These are phyloP conservation scores for Oppia nitens DNA, from an alignment of 1,140 invertebrate species.

Conservation along the genomic window DNA sequence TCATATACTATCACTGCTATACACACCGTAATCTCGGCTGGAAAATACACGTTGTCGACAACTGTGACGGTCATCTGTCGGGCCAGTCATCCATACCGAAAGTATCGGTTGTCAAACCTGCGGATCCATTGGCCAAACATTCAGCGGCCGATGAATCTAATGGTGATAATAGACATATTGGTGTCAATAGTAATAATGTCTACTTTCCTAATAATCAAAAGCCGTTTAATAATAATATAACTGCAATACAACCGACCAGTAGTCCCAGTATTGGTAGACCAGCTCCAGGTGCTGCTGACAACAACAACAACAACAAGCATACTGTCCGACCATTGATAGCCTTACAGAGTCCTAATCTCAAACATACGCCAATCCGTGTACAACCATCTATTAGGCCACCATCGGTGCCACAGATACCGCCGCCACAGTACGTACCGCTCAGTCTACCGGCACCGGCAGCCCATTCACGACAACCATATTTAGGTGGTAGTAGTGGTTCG, in stretches of 20 bases:
- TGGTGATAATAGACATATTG: neutral
- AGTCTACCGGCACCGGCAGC: no score
- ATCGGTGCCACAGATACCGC: no score
- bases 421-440: no score
- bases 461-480: no score
- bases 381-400: slow-evolving; percentile 1
- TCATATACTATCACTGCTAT: slow-evolving; percentile 72
- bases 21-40: slow-evolving; percentile 80
- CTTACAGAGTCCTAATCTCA: neutral
- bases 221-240: no score
- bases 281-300: no score
- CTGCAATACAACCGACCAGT: no score
- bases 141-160: neutral
- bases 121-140: neutral
- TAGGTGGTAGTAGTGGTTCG: no score
- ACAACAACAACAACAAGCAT: no score
- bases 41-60: slow-evolving; percentile 79
- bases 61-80: slow-evolving; percentile 32
- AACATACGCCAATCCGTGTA: neutral
- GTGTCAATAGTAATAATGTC: neutral
- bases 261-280: no score
- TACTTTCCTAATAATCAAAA: neutral
- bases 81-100: neutral
- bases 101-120: neutral
- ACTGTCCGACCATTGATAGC: neutral